Percentiles rank a stretch among this genome's conserved stretches.
These are phyloP conservation scores for Drosophila truncata DNA, from an alignment of 1,140 invertebrate species.

Conservation along the genomic window DNA sequence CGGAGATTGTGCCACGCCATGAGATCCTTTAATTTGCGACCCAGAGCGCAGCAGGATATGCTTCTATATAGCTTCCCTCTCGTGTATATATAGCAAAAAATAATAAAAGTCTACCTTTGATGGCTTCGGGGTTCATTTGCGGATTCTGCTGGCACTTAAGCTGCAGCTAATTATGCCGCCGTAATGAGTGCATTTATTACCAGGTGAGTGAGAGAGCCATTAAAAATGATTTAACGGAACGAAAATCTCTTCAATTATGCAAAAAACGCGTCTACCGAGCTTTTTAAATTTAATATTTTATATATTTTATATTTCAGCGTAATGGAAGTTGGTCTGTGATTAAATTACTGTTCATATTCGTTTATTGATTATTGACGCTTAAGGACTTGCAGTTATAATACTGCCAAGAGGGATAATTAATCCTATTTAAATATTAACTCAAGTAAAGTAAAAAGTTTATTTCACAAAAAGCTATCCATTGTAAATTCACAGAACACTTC, in stretches of 20 bases:
- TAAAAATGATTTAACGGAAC: constrained; percentile 51
- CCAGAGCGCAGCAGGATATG: constrained; percentile 11
- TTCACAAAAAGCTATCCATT: background rate
- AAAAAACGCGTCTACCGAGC: background rate
- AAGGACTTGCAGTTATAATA: background rate
- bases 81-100: constrained; percentile 14
- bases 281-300: constrained; percentile 17
- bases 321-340: constrained; percentile 6
- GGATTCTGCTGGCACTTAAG: constrained; percentile 38
- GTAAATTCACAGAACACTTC: background rate
- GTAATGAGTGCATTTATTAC: constrained; percentile 68
- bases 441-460: background rate
- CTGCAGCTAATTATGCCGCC: constrained; percentile 69
- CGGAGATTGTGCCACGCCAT: constrained; percentile 29
- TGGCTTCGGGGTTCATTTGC: constrained; percentile 69
- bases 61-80: constrained; percentile 1
- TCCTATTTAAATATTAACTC: constrained; percentile 4
- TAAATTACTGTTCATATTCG: constrained; percentile 20
- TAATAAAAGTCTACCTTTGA: constrained; percentile 48
- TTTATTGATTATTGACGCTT: constrained; percentile 15
- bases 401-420: constrained; percentile 1
- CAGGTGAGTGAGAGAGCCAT: constrained; percentile 36
- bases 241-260: constrained; percentile 26
- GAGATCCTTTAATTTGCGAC: constrained; percentile 53
- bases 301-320: background rate